Base-by-base conservation (phyloP, 37 sponge, comb jelly and placozoan species). In the Halichondria panicea region DNA sequence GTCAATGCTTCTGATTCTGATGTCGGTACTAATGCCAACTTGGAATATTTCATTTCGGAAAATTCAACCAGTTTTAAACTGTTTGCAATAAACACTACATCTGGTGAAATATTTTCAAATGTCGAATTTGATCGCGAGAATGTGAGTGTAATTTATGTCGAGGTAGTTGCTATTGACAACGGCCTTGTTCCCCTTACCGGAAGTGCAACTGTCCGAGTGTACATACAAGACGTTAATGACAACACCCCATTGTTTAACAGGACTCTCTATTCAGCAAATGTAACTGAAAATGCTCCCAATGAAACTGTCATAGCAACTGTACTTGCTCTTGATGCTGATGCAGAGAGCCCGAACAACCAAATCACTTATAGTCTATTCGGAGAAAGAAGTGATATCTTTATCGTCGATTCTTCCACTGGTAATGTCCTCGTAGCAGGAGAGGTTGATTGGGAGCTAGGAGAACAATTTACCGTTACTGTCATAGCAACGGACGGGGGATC, bases 1-100 rank as follows among this genome's bases (percentile, higher is more conserved):
- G 78, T 93, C 0, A 32, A 60, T 41, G 93, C 93, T 41, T 68
- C 67, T 25, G 93, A 93, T 59, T 1, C 52, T 18, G 93, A 93
- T 52, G 66, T 81, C 5, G 89, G 85, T 4, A 76, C 73, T 15
- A 90, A 84, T 71, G 81, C 75, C 0, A 68, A 75, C 3, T 12
- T 90, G 1, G 31, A 36, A n/a, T 90, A 84, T 67, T 66, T 36
- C 24, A 12, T 89, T 4, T 42, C 69, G 27, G 12, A 55, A 43
- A 90, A 84, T 68, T 35, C 66, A 8, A 35, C 66, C 22, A 21
- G 52, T 6, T 48, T 48, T 58, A 61, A 64, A 18, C 43, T 68
- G 33, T 91, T 91, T 43, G 19, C 28, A 0, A 9, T 91, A 2
- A 60, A 86, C 35, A 21, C 52, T 19, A 48, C 64, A 0, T 74